Conservation (phyloP, 2,113 vertebrate genomes). For the Cheirogaleus medius region DNA sequence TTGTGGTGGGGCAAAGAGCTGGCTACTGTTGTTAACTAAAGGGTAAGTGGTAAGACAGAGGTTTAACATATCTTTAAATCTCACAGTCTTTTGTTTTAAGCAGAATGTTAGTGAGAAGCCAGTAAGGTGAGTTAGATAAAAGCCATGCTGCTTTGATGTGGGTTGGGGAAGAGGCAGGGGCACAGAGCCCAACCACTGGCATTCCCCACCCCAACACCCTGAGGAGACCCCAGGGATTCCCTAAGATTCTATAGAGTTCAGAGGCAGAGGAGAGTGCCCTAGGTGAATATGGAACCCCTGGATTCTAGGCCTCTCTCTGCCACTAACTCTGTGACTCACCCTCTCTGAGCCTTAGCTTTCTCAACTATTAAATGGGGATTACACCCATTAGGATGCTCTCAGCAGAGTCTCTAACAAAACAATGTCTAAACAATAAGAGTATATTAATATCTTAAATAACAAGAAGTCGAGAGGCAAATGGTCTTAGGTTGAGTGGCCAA, state of each 20-base stretch:
- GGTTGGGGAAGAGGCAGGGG: neutral
- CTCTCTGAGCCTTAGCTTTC: conserved; percentile 4
- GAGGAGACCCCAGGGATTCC: neutral
- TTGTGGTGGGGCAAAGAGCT: neutral
- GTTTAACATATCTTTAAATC: conserved; percentile 26
- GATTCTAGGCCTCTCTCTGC: neutral
- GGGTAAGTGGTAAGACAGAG: neutral
- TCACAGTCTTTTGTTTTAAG: neutral
- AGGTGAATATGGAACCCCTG: neutral
- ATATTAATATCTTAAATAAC: neutral
- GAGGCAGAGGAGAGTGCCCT: neutral
- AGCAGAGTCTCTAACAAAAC: neutral
- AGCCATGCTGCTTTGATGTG: neutral
- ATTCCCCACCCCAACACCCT: neutral
- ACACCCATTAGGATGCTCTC: neutral
- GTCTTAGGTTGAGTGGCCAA: neutral
- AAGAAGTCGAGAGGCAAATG: neutral
- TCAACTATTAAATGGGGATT: neutral
- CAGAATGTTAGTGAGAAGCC: neutral
- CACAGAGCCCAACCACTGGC: neutral
- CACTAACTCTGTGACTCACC: neutral
- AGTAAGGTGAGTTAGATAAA: neutral
- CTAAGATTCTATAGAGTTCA: neutral
- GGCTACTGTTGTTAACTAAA: neutral
- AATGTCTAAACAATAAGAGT: neutral